These are phyloP conservation scores for Scartelaos histophorus DNA, from an alignment of 2,113 vertebrate genomes.

Conservation along the genomic window DNA sequence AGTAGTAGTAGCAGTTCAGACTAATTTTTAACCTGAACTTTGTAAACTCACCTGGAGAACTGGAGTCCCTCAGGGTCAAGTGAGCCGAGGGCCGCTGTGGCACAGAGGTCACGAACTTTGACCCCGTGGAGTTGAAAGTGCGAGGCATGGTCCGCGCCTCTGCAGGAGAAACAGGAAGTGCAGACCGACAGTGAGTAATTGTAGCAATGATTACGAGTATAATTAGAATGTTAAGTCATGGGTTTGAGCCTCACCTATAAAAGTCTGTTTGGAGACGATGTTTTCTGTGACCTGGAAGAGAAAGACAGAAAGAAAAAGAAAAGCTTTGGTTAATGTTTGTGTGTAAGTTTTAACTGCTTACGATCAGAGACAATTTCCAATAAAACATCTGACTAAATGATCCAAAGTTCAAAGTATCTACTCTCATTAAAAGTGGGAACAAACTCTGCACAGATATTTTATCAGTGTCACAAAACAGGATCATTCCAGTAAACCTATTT, in stretches of 20 bases:
- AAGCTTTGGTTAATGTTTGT: not conserved
- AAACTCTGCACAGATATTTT: too few species aligned
- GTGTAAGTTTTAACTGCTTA: too few species aligned
- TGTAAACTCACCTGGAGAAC: conserved; percentile 64
- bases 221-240: not conserved
- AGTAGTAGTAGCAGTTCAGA: too few species aligned
- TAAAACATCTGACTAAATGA: too few species aligned
- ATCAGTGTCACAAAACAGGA: too few species aligned
- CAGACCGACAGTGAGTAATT: not conserved
- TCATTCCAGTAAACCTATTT: too few species aligned
- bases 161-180: conserved; percentile 25
- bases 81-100: conserved; percentile 80
- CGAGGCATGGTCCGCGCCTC: conserved; percentile 76
- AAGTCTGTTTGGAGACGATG: conserved; percentile 74
- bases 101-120: conserved; percentile 72
- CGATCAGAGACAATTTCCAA: too few species aligned
- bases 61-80: conserved; percentile 75
- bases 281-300: conserved; percentile 80
- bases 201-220: not conserved
- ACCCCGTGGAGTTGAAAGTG: conserved; percentile 74
- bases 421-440: too few species aligned
- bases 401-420: too few species aligned
- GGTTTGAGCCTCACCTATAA: conserved; percentile 75
- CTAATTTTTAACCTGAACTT: too few species aligned
- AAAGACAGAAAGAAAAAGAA: conserved; percentile 6